phyloP scores from a whole-genome alignment of 2,113 vertebrate genomes.

The Hydrochoerus hydrochaeris region DNA sequence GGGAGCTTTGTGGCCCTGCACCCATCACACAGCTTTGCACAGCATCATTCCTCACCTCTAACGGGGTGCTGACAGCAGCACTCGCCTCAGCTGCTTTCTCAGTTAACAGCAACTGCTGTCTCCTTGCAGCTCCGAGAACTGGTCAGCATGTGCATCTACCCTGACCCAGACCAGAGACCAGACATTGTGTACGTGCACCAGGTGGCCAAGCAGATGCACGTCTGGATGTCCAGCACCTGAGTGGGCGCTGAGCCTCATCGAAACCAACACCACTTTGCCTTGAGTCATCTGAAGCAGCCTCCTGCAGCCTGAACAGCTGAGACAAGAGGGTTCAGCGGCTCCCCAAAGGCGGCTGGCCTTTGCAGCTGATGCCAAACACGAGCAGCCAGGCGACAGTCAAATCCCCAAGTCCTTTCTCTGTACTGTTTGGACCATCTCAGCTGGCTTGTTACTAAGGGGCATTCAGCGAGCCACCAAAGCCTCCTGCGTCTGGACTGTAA shows the following conservation, averaged over 20 bases:
- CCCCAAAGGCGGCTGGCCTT: conserved; percentile 80
- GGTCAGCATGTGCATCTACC: conserved; percentile 93
- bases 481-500: conserved; percentile 82
- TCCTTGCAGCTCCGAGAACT: conserved; percentile 89
- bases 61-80: not conserved
- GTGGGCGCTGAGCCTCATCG: not conserved
- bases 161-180: conserved; percentile 89
- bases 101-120: not conserved
- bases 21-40: not conserved
- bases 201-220: conserved; percentile 91
- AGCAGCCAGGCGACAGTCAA: conserved; percentile 76
- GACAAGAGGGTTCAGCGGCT: conserved; percentile 72
- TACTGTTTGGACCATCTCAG: conserved; percentile 84
- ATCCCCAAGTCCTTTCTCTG: conserved; percentile 84
- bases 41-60: not conserved
- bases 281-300: conserved; percentile 82
- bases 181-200: conserved; percentile 92
- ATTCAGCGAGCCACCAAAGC: conserved; percentile 47
- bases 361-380: conserved; percentile 78
- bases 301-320: conserved; percentile 75
- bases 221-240: conserved; percentile 92
- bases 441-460: conserved; percentile 72
- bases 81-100: not conserved
- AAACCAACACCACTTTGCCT: conserved; percentile 84
- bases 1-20: not conserved